These are phyloP conservation scores for Uromys caudimaculatus DNA, from an alignment of 2,797 vertebrate species.

Conservation along the genomic window DNA sequence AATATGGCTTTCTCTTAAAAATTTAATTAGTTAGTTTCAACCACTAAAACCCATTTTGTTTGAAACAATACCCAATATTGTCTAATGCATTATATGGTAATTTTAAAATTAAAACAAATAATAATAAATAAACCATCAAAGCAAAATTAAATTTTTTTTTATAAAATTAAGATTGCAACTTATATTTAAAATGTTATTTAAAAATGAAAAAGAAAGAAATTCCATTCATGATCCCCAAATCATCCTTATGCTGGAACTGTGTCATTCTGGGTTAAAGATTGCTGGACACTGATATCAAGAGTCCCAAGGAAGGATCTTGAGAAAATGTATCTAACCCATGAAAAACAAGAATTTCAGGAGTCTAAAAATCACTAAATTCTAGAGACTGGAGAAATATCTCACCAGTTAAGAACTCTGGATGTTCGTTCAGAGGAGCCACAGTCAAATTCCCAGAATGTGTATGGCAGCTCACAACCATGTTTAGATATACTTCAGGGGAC, in stretches of 20 bases:
- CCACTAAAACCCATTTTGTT: not conserved
- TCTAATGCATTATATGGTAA: not conserved
- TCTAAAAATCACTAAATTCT: not conserved
- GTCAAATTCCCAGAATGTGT: too few species aligned
- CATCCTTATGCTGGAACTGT: not conserved
- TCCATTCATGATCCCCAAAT: not conserved
- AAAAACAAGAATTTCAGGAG: not conserved
- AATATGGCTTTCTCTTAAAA: not conserved
- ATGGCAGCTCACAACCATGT: too few species aligned
- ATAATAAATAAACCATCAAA: not conserved
- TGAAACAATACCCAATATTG: not conserved
- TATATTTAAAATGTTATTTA: not conserved
- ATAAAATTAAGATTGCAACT: not conserved
- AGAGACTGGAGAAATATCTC: too few species aligned
- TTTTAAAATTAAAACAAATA: not conserved
- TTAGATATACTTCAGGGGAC: too few species aligned
- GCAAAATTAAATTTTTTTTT: not conserved
- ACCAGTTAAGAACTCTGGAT: too few species aligned
- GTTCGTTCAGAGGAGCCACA: too few species aligned
- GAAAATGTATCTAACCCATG: not conserved
- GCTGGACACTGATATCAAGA: not conserved
- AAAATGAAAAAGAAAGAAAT: not conserved
- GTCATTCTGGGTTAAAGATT: not conserved
- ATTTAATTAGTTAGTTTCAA: not conserved
- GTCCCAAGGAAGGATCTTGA: not conserved